phyloP scores from a whole-genome alignment of 2,113 vertebrate genomes.

The Ptychochromis oligacanthus region DNA sequence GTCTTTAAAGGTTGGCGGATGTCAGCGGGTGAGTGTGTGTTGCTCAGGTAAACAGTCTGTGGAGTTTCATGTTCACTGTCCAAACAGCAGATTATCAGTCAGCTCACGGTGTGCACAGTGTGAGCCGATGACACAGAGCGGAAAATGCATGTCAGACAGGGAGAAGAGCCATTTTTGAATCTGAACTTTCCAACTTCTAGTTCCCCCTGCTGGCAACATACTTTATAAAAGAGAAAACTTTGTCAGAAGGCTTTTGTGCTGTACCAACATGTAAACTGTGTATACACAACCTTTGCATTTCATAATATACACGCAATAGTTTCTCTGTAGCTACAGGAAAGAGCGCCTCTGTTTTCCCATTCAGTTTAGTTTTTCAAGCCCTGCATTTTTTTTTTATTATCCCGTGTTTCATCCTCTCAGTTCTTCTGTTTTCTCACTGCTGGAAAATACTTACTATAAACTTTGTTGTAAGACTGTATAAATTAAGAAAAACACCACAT shows the following conservation, averaged over 20 bases:
- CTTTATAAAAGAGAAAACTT: not conserved
- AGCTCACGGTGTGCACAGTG: slow-evolving; percentile 11
- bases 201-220: slow-evolving; percentile 54
- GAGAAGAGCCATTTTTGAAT: slow-evolving; percentile 51
- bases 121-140: slow-evolving; percentile 36
- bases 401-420: not conserved
- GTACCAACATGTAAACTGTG: not conserved
- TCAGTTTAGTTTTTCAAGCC: too few relatives aligned
- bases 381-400: not conserved
- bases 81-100: slow-evolving; percentile 39
- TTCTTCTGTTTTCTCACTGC: not conserved
- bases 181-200: slow-evolving; percentile 45
- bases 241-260: not conserved
- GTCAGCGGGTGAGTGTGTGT: not conserved
- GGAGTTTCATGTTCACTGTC: slow-evolving; percentile 13
- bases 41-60: not conserved
- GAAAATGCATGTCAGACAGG: slow-evolving; percentile 44
- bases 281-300: too few relatives aligned
- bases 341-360: too few relatives aligned
- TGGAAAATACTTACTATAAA: not conserved
- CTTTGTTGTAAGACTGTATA: not conserved
- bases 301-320: too few relatives aligned
- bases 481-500: not conserved
- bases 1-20: not conserved
- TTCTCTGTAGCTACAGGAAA: too few relatives aligned